phyloP scores from a whole-genome alignment of 2,888 invertebrate species.

The Archips xylosteana region DNA sequence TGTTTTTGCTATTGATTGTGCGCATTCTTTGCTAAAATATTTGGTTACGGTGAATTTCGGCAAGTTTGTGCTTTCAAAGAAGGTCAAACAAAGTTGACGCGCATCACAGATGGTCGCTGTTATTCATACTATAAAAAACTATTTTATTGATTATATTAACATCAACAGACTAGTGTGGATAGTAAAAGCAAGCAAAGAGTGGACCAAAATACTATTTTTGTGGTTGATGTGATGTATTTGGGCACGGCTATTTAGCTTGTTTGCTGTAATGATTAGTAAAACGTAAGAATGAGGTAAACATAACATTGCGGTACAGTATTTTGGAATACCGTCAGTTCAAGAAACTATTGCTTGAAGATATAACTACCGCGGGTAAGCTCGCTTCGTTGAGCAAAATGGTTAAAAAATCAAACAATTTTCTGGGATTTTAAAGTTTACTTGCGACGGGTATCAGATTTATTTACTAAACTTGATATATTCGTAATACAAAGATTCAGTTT shows the following conservation, averaged over 20 bases:
- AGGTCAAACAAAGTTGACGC: constrained; percentile 8
- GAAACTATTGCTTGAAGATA: constrained; percentile 5
- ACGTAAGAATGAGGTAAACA: constrained; percentile 40
- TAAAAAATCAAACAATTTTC: not conserved
- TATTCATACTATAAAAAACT: constrained; percentile 16
- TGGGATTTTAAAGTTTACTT: not conserved
- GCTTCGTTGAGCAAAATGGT: not conserved
- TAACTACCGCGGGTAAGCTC: not conserved
- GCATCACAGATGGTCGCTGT: constrained; percentile 31
- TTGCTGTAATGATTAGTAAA: constrained; percentile 46
- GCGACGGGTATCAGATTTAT: too few relatives aligned
- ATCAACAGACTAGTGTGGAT: constrained; percentile 5
- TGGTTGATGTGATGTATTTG: constrained; percentile 32
- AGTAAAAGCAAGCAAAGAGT: not conserved
- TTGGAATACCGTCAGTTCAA: constrained; percentile 26
- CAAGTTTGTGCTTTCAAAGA: not conserved
- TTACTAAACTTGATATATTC: too few relatives aligned
- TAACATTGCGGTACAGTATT: constrained; percentile 38
- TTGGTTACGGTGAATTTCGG: constrained; percentile 7
- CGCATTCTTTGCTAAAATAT: constrained; percentile 7
- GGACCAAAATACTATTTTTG: constrained; percentile 26
- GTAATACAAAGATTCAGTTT: not conserved
- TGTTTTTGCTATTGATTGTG: not conserved
- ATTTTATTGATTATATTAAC: constrained; percentile 31
- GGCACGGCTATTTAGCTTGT: constrained; percentile 44